Percentiles rank a stretch among this genome's conserved stretches.
Conservation (phyloP, 2,113 vertebrate species). For the Erinaceus europaeus region DNA sequence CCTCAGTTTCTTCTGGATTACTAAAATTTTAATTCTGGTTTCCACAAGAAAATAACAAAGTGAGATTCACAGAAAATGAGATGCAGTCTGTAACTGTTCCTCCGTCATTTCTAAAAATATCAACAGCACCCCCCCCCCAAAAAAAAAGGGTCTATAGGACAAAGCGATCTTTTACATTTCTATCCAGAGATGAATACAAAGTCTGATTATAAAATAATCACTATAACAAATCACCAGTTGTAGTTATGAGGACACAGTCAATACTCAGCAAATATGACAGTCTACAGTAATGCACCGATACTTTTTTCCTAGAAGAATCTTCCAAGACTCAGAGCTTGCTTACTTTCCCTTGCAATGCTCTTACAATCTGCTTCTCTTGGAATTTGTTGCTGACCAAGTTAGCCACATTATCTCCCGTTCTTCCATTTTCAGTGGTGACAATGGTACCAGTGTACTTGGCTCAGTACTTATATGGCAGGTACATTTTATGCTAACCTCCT, state of each 20-base stretch:
- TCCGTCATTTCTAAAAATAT: too few relatives aligned
- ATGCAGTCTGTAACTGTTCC: neutral
- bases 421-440: neutral
- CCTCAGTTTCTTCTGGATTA: slow-evolving; percentile 7
- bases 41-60: slow-evolving; percentile 1
- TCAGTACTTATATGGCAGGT: neutral
- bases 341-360: neutral
- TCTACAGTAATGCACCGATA: neutral
- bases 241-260: neutral
- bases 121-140: neutral
- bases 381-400: neutral
- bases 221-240: neutral
- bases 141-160: neutral
- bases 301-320: neutral
- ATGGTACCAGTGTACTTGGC: neutral
- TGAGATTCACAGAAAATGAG: too few relatives aligned
- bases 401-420: neutral
- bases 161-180: neutral
- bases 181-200: neutral
- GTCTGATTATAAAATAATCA: slow-evolving; percentile 16
- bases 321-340: neutral
- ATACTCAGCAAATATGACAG: neutral
- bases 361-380: neutral
- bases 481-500: neutral
- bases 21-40: neutral